Evolutionary conservation across 2,888 invertebrate genomes (phyloP), one percentile per base, ranked within the genome.

Genomic region (Gastracanthus pulcherrimus): DNA sequence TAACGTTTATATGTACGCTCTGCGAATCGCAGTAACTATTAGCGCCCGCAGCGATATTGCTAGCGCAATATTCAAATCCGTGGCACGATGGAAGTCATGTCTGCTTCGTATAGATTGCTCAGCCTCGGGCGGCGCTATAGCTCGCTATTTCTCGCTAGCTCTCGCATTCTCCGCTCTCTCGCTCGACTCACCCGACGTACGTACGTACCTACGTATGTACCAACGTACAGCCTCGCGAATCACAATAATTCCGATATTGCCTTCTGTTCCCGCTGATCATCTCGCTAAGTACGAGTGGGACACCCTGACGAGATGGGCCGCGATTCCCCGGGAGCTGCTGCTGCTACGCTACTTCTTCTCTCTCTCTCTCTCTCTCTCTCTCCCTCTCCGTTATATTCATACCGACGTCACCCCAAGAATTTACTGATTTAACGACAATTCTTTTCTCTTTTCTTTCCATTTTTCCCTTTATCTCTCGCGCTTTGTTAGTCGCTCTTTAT

Each of bases 161-260:
- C 72, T 78, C 60, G 70, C 64, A 36, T 58, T 36, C 77, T 71
- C 67, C 51, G 34, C 38, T 62, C 9, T 34, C 45, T 45, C 31
- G 60, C 74, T 48, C n/a, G 29, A 2, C 36, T 19, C n/a, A 13
- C 16, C 16, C 55, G 19, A 2, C 34, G 11, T 36, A 19, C 19
- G 45, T 29, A 16, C 19, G 16, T 58, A 5, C 48, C 9, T 55
- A 58, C 71, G 55, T 29, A 64, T n/a, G 34, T 19, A 41, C 13
- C 23, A 41, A 34, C 34, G 26, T 48, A 13, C 55, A 70, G 48
- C 36, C 55, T 85, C 86, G 84, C 88, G 88, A 89, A 89, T 90
- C 89, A 89, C 90, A 91, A 91, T 91, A 91, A 90, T 90, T 91
- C 87, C 89, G 87, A 90, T 90, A 91, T 91, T 91, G 90, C 90